Evolutionary conservation across 1,140 invertebrate genomes (phyloP).

Genomic region (Trichonephila clavata): DNA sequence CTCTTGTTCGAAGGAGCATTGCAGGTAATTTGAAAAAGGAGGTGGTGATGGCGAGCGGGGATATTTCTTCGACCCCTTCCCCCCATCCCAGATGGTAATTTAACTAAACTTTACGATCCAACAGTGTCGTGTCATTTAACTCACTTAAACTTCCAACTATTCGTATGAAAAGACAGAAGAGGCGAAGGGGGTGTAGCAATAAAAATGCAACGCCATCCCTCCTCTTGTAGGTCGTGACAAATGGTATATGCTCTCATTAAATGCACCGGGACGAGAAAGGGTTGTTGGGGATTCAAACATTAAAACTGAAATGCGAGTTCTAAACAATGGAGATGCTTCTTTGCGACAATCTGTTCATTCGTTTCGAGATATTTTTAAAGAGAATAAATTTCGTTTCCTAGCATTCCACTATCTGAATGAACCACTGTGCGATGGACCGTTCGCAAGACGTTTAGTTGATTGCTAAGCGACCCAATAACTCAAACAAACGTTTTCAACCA

Average conservation of each 20-base stretch:
- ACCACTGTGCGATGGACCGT: not conserved
- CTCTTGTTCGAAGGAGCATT: not conserved
- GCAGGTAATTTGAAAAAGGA: constrained; percentile 40
- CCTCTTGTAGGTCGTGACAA: constrained; percentile 56
- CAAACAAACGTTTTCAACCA: not conserved
- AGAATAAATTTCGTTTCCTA: not conserved
- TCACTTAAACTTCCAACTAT: constrained; percentile 75
- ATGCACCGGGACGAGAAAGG: constrained; percentile 18
- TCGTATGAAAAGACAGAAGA: constrained; percentile 41
- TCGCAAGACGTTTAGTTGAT: not conserved
- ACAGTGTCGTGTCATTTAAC: constrained; percentile 67
- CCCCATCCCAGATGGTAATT: constrained; percentile 36
- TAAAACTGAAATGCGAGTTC: constrained; percentile 60
- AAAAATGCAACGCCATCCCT: constrained; percentile 45
- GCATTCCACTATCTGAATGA: not conserved
- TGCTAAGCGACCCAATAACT: not conserved
- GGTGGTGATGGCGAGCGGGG: not conserved
- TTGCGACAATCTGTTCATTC: constrained; percentile 50
- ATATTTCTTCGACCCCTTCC: not conserved
- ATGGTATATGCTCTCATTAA: constrained; percentile 65
- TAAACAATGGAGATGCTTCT: constrained; percentile 62
- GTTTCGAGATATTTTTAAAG: constrained; percentile 54
- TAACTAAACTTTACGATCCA: constrained; percentile 74
- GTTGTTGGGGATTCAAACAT: constrained; percentile 36
- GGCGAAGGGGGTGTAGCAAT: not conserved